Evolutionary conservation across 2,113 vertebrate genomes (phyloP), one percentile per base, ranked within the genome.

Genomic region (Cavia porcellus): DNA sequence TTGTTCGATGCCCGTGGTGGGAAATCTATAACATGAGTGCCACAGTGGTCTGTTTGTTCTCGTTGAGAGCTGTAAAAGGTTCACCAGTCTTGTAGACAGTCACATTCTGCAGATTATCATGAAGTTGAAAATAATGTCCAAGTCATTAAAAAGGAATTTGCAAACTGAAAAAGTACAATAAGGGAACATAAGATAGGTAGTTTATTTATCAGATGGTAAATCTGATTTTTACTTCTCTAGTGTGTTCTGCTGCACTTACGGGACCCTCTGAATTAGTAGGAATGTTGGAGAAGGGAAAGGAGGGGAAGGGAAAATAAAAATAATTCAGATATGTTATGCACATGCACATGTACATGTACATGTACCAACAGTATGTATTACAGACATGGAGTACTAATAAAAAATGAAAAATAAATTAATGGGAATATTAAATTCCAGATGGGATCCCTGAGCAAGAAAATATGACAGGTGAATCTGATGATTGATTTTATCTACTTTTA

Each of bases 141-240:
- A 47, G 24, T 96, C 74, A 92, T 89, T 96, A 87, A 93, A 95
- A 96, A 83, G 62, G 79, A 94, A 50, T 91, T 84, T 95, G 52
- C 55, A 96, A 96, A 89, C 32, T 94, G 10, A 92, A 88, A 59
- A 68, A 88, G 32, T 66, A 52, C 50, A 80, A 61, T 42, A 74
- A 95, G 62, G 25, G 35, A 94, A 24, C 42, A 30, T 80, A 84
- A 77, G 92, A 70, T 92, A 80, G 45, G 14, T 88, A 74, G 79
- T 82, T 97, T 87, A 77, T 38, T 95, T 95, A 90, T 70, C 90
- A 95, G 74, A 61, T 95, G 20, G 38, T 45, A 59, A 47, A 79
- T 95, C 42, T 70, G 20, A 61, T 66, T 95, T 89, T 97, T 87
- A 72, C 93, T 9, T 61, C 88, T 95, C 81, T 92, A 70, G 35